Percentiles rank a stretch among this genome's conserved stretches.
Conservation (phyloP, 35 echinoderm and acorn worm species). For the Ptychodera flava region DNA sequence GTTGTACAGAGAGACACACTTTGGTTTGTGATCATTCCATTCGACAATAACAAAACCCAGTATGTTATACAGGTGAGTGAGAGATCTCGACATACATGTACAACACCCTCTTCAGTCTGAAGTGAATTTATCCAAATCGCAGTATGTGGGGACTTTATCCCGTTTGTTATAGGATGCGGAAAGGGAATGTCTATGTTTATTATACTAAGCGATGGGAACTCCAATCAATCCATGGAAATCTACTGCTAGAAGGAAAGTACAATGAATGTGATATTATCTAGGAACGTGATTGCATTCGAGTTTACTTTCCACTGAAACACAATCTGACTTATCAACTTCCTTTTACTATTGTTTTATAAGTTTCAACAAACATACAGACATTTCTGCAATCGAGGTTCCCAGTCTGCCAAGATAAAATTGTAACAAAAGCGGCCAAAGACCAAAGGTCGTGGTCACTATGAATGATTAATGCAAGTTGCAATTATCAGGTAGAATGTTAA, state of each 20-base stretch:
- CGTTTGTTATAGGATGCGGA: background rate
- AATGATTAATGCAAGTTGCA: no score
- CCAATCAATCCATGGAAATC: no score
- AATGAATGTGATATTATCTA: no score
- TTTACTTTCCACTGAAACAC: background rate
- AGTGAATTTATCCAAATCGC: background rate
- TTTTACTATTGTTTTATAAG: background rate
- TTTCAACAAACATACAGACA: background rate
- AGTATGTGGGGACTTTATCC: background rate
- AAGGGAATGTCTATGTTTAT: background rate
- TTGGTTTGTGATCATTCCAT: conserved; percentile 86
- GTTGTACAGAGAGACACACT: conserved; percentile 62
- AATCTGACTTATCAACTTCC: background rate
- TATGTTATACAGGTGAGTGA: conserved; percentile 79
- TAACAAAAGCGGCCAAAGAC: no score
- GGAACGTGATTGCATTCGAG: no score
- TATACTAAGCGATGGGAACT: no score
- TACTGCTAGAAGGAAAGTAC: no score
- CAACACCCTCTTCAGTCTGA: background rate
- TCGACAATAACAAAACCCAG: conserved; percentile 62
- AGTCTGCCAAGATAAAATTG: no score
- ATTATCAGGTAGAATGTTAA: no score
- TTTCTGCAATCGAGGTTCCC: no score
- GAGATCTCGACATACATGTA: background rate
- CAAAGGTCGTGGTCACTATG: no score